Base-by-base conservation (phyloP, 2,797 vertebrate genomes). In the Neosalanx taihuensis region DNA sequence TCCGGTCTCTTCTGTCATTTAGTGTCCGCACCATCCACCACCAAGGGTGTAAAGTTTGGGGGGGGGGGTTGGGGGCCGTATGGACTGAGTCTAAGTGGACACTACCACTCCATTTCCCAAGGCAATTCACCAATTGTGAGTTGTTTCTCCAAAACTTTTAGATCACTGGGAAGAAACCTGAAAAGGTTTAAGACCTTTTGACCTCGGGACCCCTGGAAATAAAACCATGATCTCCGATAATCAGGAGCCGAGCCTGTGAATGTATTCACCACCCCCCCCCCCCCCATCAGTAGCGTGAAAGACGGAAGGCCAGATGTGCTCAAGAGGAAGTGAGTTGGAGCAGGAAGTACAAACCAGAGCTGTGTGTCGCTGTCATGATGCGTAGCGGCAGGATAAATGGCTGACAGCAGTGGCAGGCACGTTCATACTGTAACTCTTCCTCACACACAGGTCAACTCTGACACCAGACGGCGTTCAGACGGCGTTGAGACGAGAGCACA, bases 381-480 rank as follows among this genome's bases (percentile, higher is more conserved):
- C 53, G 31, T 64, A 57, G 37, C 23, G 58, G 18, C 41, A 35
- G 58, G 23, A 76, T 72, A 63, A 69, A 70, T 62, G 63, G n/a
- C 23, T 63, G 62, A 18, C 33, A 62, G 62, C 67, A 72, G 9
- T 35, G 37, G n/a, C 26, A 65, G 30, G 26, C 64, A 70, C 3
- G 9, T 69, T 4, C 72, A 33, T 58, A 49, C 59, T 65, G 56
- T 30, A 29, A 23, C 12, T 37, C 49, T 74, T 35, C 30, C 63
- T 58, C 72, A 65, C 67, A 74, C 59, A 72, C 71, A 20, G 64
- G 61, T 62, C 68, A 67, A 66, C 67, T 58, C 51, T 49, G 29
- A 65, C 56, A 65, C 13, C 5, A 68, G 57, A 33, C 29, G 74
- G n/a, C n/a, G n/a, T n/a, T 4, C 51, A 53, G 18, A 53, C 13